phyloP scores from a whole-genome alignment of 1,140 invertebrate genomes.

The Drosophila repletoides region DNA sequence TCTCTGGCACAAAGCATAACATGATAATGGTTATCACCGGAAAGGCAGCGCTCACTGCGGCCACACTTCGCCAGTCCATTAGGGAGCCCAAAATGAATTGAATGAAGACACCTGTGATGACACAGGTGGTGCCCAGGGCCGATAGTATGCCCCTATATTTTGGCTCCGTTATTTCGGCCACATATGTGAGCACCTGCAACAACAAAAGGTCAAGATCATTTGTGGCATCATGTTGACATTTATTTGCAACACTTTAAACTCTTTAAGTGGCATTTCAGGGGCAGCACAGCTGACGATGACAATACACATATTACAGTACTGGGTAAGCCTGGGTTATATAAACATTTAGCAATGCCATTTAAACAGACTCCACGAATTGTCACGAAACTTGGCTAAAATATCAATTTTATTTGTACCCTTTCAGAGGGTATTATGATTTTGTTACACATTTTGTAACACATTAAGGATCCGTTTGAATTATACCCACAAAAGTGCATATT shows the following conservation, averaged over 20 bases:
- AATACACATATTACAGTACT: neutral
- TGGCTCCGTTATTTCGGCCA: constrained; percentile 91
- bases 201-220: constrained; percentile 36
- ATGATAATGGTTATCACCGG: constrained; percentile 86
- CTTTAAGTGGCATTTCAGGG: constrained; percentile 17
- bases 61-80: constrained; percentile 87
- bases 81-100: constrained; percentile 88
- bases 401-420: neutral
- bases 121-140: constrained; percentile 88
- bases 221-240: constrained; percentile 3
- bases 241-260: neutral
- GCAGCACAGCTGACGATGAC: neutral
- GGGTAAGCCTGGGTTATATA: neutral
- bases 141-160: constrained; percentile 88
- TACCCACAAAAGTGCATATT: too few species aligned
- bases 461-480: too few species aligned
- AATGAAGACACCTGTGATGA: constrained; percentile 88
- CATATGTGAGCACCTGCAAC: constrained; percentile 90
- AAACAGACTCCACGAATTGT: neutral
- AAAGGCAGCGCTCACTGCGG: constrained; percentile 86
- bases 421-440: neutral
- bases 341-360: neutral
- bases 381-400: neutral
- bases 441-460: too few species aligned
- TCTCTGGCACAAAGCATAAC: constrained; percentile 89